These are phyloP conservation scores for Anhinga rufa DNA, from an alignment of 2,113 vertebrate species.

Conservation along the genomic window DNA sequence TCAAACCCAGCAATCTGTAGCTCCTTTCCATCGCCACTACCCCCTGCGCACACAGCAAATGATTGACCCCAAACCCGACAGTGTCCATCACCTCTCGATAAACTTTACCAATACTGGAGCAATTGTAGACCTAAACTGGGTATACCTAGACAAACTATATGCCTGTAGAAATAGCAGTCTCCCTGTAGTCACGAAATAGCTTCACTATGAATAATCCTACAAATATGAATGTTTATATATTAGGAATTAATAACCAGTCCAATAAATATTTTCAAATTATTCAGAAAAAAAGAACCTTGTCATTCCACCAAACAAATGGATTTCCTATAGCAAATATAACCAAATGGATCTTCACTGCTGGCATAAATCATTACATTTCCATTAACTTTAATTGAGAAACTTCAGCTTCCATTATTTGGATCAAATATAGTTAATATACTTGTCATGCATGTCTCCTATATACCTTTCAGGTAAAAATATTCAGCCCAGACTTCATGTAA, in stretches of 20 bases:
- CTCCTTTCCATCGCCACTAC: neutral
- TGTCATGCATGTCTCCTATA: neutral
- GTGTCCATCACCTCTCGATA: neutral
- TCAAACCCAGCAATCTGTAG: neutral
- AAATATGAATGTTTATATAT: neutral
- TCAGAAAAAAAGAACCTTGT: neutral
- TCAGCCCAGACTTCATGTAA: neutral
- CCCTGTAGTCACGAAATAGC: neutral
- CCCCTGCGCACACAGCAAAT: neutral
- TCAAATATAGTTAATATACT: neutral
- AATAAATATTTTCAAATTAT: neutral
- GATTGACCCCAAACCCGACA: neutral
- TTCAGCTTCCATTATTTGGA: neutral
- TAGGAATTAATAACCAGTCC: neutral
- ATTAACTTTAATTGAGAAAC: slow-evolving; percentile 3
- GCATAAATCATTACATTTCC: neutral
- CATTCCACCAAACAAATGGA: neutral
- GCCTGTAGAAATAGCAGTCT: neutral
- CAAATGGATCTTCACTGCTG: neutral
- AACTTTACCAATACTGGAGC: neutral
- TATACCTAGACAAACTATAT: neutral
- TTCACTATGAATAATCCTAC: neutral
- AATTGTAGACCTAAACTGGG: neutral
- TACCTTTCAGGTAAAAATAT: neutral
- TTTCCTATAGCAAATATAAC: neutral